Percentiles rank a stretch among this genome's conserved stretches.
phyloP scores from a whole-genome alignment of 2,888 invertebrate species.

The Brachyopa scutellaris region DNA sequence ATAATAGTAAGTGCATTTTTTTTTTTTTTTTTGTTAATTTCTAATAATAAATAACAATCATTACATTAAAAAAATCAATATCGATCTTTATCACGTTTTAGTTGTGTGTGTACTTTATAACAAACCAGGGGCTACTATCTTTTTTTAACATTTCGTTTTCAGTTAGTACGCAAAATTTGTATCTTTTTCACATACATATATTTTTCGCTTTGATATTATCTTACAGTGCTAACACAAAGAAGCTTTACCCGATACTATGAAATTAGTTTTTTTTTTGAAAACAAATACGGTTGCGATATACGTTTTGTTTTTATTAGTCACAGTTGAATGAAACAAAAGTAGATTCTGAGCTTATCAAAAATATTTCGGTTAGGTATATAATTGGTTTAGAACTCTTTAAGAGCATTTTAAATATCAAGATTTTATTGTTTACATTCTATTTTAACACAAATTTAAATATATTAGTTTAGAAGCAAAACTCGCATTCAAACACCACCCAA shows the following conservation, averaged over 20 bases:
- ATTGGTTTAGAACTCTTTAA: conserved; percentile 42
- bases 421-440: conserved; percentile 37
- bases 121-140: conserved; percentile 36
- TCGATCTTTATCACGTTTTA: conserved; percentile 70
- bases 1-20: conserved; percentile 54
- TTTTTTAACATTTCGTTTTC: conserved; percentile 26
- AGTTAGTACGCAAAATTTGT: conserved; percentile 29
- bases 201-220: conserved; percentile 25
- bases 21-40: conserved; percentile 47
- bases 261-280: conserved; percentile 7
- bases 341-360: conserved; percentile 47
- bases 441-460: conserved; percentile 44
- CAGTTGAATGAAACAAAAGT: conserved; percentile 46
- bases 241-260: conserved; percentile 24
- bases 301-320: conserved; percentile 41
- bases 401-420: conserved; percentile 33
- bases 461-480: conserved; percentile 34
- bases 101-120: conserved; percentile 55
- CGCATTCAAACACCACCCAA: conserved; percentile 36
- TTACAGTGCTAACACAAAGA: conserved; percentile 49
- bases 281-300: conserved; percentile 23
- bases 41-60: conserved; percentile 70
- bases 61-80: conserved; percentile 70
- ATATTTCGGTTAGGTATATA: conserved; percentile 40
- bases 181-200: conserved; percentile 15